Evolutionary conservation across 2,888 invertebrate species (phyloP).

Genomic region (Pogonocherus hispidulus): DNA sequence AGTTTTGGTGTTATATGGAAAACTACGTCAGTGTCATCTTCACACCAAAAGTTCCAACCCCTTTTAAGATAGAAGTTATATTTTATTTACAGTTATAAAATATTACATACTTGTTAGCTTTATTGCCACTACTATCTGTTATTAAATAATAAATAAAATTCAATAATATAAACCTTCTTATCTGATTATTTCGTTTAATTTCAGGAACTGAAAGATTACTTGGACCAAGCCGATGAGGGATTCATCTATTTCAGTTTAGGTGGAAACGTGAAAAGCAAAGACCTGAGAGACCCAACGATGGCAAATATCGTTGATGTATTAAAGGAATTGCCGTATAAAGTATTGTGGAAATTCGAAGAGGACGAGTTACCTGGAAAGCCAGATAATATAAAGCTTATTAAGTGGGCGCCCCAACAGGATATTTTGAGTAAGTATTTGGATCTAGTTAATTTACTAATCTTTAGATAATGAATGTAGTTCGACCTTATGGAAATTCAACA

Average conservation of each 20-base stretch:
- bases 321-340: conserved; percentile 38
- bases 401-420: conserved; percentile 43
- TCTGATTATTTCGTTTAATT: no score
- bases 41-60: no score
- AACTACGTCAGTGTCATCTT: no score
- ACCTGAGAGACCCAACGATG: conserved; percentile 20
- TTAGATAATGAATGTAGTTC: no score
- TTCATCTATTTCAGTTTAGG: conserved; percentile 48
- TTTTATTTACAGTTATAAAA: no score
- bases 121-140: no score
- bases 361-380: conserved; percentile 31
- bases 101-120: no score
- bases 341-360: conserved; percentile 45
- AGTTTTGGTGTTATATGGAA: no score
- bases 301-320: conserved; percentile 35
- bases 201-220: conserved; percentile 35
- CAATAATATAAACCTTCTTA: no score
- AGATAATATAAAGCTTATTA: conserved; percentile 35
- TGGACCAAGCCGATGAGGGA: conserved; percentile 38
- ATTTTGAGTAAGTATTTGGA: conserved; percentile 35
- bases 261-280: conserved; percentile 40
- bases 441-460: not conserved
- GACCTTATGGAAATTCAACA: no score
- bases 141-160: no score
- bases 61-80: no score